Evolutionary conservation across 2,797 vertebrate species (phyloP), one percentile per base, ranked within the genome.

Genomic region (Channa striata): DNA sequence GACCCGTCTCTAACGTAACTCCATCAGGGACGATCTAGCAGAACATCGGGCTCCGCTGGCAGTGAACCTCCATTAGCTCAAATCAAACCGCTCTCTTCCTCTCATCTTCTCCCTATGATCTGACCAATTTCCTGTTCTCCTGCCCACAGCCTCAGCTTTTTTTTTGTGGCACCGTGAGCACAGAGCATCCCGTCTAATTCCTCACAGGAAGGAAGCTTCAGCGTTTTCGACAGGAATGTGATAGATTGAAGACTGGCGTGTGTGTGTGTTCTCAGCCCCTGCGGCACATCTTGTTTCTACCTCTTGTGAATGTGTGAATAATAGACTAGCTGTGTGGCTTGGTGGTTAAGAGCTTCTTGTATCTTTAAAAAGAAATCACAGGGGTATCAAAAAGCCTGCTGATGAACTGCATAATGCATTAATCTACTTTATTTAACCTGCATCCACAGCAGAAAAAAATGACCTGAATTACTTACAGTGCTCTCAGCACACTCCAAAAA

Each of bases 61-160:
- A 36, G 57, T 66, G 83, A 16, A 79, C 80, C 78, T 81, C 78
- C 44, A 71, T 84, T 68, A 79, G 51, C 67, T 77, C 50, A 8
- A 72, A 71, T 78, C 66, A 78, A 81, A 79, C 68, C 42, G 8
- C 48, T 56, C 37, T 47, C 54, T 52, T 65, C 59, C 65, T 57
- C 58, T 65, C 59, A 23, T 48, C 64, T 30, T 52, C 39, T 20
- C 37, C 33, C 50, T 25, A n/a, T 23, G 21, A 68, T 60, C 49
- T 2, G 23, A 65, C 51, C 62, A 25, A 43, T 72, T 73, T 77
- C 73, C 72, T 51, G 62, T 21, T 58, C 52, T 13, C 30, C 43
- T 1, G 46, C 40, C 39, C 34, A 7, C 44, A 51, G 54, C n/a
- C 20, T 53, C 37, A 3, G 53, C 58, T 33, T 40, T 73, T 70